Percentiles rank a stretch among this genome's conserved stretches.
These are phyloP conservation scores for Tethea ocularis DNA, from an alignment of 2,888 invertebrate species.

Conservation along the genomic window DNA sequence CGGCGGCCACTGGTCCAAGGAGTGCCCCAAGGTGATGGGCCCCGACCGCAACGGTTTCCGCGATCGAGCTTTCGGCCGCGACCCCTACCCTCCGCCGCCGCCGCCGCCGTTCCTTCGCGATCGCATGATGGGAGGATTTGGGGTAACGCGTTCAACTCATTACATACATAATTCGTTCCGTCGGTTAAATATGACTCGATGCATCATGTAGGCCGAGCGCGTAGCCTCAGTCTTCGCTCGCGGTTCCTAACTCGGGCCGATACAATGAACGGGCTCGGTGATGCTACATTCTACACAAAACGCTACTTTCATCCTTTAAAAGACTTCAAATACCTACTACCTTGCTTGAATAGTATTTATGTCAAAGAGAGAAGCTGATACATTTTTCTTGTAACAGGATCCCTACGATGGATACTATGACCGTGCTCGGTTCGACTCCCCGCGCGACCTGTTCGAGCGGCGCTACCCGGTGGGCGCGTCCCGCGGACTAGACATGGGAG, in stretches of 20 bases:
- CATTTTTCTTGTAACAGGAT: constrained; percentile 72
- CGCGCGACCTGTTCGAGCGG: constrained; percentile 91
- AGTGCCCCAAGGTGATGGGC: constrained; percentile 94
- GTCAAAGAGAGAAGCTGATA: constrained; percentile 15
- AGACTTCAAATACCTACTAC: not conserved
- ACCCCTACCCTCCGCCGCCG: constrained; percentile 95
- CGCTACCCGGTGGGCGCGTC: constrained; percentile 87
- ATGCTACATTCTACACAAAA: constrained; percentile 50
- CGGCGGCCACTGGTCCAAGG: constrained; percentile 98
- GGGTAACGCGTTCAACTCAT: constrained; percentile 85
- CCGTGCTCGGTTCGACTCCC: constrained; percentile 89
- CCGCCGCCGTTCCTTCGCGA: constrained; percentile 95
- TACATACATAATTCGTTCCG: constrained; percentile 57
- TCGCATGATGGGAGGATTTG: constrained; percentile 95
- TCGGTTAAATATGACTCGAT: constrained; percentile 47
- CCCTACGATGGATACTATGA: constrained; percentile 93
- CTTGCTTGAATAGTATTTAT: constrained; percentile 4
- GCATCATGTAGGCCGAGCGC: constrained; percentile 73
- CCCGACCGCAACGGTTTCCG: constrained; percentile 92
- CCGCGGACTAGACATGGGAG: constrained; percentile 80
- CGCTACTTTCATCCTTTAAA: not conserved
- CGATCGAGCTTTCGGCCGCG: constrained; percentile 94
- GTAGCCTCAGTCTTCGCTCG: constrained; percentile 57
- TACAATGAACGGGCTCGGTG: constrained; percentile 54
- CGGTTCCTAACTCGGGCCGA: constrained; percentile 62